These are phyloP conservation scores for Ophioderma brevispina DNA, from an alignment of 35 echinoderm and acorn worm genomes.

Conservation along the genomic window DNA sequence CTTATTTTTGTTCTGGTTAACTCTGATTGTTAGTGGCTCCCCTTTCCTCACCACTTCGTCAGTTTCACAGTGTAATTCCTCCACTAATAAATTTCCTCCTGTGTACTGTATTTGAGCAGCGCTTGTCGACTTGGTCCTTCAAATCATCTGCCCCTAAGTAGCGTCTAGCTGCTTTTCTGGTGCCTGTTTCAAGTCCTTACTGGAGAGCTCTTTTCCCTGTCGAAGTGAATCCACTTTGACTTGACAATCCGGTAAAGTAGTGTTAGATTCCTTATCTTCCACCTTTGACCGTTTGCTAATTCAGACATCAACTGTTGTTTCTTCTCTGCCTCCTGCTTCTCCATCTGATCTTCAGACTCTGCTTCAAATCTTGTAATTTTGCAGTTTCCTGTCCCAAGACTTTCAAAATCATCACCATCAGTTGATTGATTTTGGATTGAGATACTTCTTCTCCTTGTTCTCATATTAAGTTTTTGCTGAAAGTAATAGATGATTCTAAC, in stretches of 20 bases:
- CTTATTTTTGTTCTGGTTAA: conserved; percentile 26
- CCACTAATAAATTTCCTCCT: not conserved
- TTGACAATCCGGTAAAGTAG: not conserved
- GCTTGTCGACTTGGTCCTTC: conserved; percentile 34
- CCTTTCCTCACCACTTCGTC: not conserved
- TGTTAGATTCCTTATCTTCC: conserved; percentile 26
- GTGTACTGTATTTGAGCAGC: not conserved
- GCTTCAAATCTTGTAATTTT: conserved; percentile 4
- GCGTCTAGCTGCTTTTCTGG: not conserved
- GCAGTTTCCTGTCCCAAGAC: conserved; percentile 9
- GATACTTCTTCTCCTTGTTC: conserved; percentile 21
- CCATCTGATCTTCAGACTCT: no score
- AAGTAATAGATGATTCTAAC: not conserved
- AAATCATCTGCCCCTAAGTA: not conserved
- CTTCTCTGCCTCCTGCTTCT: conserved; percentile 23
- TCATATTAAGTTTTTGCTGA: not conserved
- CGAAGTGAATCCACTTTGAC: conserved; percentile 1
- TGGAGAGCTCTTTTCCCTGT: not conserved
- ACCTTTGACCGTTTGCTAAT: conserved; percentile 10
- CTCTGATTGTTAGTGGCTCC: conserved; percentile 17
- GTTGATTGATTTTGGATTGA: not conserved
- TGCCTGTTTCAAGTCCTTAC: conserved; percentile 13
- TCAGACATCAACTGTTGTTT: conserved; percentile 9
- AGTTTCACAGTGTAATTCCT: not conserved
- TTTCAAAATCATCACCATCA: conserved; percentile 5